A percentile compares a stretch with the other conserved stretches of the same genome.
Evolutionary conservation across 2,888 invertebrate genomes (phyloP).

Genomic region (Harpagoxenus sublaevis): DNA sequence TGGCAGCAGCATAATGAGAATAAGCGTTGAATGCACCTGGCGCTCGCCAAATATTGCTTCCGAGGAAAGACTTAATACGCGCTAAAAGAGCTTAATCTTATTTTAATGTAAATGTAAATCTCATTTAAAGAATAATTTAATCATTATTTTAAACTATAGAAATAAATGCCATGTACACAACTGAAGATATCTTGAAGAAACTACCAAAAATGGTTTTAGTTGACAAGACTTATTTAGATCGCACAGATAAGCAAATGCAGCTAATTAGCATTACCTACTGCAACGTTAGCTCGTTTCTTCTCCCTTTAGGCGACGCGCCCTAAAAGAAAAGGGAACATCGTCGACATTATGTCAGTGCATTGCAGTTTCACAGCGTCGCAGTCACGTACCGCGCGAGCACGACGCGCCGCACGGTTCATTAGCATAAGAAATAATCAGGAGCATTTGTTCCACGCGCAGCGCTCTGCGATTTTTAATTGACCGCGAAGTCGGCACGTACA

Average conservation of each 20-base stretch:
- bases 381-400: slow-evolving; percentile 11
- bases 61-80: not conserved
- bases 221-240: not conserved
- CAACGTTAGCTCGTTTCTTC: not conserved
- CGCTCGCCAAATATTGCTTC: slow-evolving; percentile 4
- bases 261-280: slow-evolving; percentile 5
- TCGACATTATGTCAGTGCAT: not conserved
- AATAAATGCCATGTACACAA: not conserved
- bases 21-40: slow-evolving; percentile 40
- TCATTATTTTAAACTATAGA: not conserved
- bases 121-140: not conserved
- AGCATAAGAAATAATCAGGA: slow-evolving; percentile 57
- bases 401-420: slow-evolving; percentile 21
- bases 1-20: slow-evolving; percentile 49
- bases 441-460: not conserved
- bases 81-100: slow-evolving; percentile 11
- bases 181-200: not conserved
- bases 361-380: slow-evolving; percentile 1
- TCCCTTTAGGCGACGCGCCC: not conserved
- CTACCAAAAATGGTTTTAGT: not conserved
- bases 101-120: not conserved
- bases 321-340: not conserved
- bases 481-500: slow-evolving; percentile 16
- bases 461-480: slow-evolving; percentile 58
- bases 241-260: slow-evolving; percentile 2